A percentile compares a stretch with the other conserved stretches of the same genome.
phyloP scores from a whole-genome alignment of 2,113 vertebrate species.

The Anser cygnoides region DNA sequence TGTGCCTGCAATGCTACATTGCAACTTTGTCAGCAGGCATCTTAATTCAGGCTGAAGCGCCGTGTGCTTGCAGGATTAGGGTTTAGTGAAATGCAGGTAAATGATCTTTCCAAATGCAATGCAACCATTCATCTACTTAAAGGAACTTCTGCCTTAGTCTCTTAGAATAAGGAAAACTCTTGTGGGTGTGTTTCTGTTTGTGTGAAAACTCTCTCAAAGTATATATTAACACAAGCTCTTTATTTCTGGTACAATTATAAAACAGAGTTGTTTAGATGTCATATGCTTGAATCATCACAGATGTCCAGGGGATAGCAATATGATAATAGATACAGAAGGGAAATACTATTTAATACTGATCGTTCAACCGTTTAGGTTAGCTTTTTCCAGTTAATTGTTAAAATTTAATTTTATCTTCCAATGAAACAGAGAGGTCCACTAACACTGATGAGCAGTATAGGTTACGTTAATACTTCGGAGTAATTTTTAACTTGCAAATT shows the following conservation, averaged over 20 bases:
- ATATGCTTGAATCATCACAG: background rate
- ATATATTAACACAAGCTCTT: background rate
- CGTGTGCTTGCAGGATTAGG: background rate
- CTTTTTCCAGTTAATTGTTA: background rate
- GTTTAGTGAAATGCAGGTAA: background rate
- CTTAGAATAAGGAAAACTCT: background rate
- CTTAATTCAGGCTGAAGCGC: background rate
- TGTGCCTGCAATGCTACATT: background rate
- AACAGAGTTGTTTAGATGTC: background rate
- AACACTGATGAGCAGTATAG: background rate
- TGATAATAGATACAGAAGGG: background rate
- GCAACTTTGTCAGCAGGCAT: background rate
- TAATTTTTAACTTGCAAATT: background rate
- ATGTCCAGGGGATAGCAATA: background rate
- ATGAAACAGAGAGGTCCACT: background rate
- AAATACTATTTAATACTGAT: background rate
- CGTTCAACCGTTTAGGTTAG: background rate
- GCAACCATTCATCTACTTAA: background rate
- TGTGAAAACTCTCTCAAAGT: background rate
- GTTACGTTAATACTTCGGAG: background rate
- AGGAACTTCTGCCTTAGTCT: background rate
- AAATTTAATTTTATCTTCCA: background rate
- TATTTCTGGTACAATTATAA: background rate
- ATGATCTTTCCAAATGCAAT: background rate
- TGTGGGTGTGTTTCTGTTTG: background rate